Evolutionary conservation across 2,797 vertebrate species (phyloP).

Genomic region (Pitangus sulphuratus): DNA sequence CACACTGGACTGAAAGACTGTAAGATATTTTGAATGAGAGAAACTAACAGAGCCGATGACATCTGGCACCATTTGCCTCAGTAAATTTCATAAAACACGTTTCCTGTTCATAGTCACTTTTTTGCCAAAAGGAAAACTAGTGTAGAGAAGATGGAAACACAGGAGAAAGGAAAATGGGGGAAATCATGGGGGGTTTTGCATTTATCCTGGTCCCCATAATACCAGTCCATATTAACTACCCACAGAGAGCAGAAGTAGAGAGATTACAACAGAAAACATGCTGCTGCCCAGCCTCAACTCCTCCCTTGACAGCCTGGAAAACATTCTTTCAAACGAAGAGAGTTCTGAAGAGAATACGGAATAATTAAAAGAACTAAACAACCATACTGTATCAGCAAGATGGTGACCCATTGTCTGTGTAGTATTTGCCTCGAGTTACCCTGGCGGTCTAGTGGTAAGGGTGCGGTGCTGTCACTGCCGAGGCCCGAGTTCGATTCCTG

Average conservation of each 20-base stretch:
- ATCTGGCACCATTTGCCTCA: neutral
- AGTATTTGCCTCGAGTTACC: neutral
- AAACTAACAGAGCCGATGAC: neutral
- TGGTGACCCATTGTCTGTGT: neutral
- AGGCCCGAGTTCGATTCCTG: too few species aligned
- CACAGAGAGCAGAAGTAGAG: neutral
- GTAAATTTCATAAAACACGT: neutral
- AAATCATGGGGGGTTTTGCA: rapidly evolving
- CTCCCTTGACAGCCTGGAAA: neutral
- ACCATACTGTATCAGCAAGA: neutral
- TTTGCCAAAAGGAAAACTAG: neutral
- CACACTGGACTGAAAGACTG: neutral
- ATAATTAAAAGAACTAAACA: neutral
- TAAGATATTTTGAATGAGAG: neutral
- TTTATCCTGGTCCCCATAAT: neutral
- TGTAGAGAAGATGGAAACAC: neutral
- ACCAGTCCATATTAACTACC: neutral
- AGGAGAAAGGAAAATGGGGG: neutral
- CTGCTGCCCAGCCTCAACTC: neutral
- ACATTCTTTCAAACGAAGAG: neutral
- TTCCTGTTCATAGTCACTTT: neutral
- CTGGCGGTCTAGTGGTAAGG: too few species aligned
- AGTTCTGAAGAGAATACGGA: neutral
- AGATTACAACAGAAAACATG: neutral
- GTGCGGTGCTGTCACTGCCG: too few species aligned